These are phyloP conservation scores for Bombyx mori DNA, from an alignment of 1,140 invertebrate genomes.

Conservation along the genomic window ASM3026992v2 NC_085126.1:11381001-11381500, in stretches of 20 bases:
- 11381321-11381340: too few species aligned
- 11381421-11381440: too few species aligned
- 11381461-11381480: too few species aligned
- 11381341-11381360: too few species aligned
- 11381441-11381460: too few species aligned
- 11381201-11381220: slow-evolving; percentile 85
- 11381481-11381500: too few species aligned
- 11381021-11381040: too few species aligned
- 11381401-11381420: too few species aligned
- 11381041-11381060: too few species aligned
- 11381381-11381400: too few species aligned
- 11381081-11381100: not conserved
- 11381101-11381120: not conserved
- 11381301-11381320: slow-evolving; percentile 75
- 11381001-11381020: too few species aligned
- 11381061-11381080: not conserved
- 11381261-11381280: slow-evolving; percentile 89
- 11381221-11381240: slow-evolving; percentile 84
- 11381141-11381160: slow-evolving; percentile 78
- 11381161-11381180: slow-evolving; percentile 67
- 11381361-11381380: too few species aligned
- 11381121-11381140: slow-evolving; percentile 69
- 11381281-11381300: slow-evolving; percentile 84
- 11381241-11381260: slow-evolving; percentile 83
- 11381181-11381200: slow-evolving; percentile 68